Evolutionary conservation across 2,797 vertebrate species (phyloP).

Genomic region (Muscicapa comitata): DNA sequence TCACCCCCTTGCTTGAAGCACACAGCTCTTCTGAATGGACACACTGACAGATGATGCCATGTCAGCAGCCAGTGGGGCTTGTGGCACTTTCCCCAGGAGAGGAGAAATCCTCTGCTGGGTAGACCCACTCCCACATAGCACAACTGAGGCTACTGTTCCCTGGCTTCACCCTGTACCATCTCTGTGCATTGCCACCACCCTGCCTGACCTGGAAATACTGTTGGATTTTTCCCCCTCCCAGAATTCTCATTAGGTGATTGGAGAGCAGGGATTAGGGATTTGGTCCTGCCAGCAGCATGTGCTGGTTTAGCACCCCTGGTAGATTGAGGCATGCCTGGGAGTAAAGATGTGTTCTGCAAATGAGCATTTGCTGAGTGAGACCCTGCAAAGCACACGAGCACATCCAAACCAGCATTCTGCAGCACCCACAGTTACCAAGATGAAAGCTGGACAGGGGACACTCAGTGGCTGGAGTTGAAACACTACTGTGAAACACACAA

Average conservation of each 20-base stretch:
- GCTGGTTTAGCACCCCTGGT: fast-evolving
- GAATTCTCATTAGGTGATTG: not conserved
- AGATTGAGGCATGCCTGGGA: not conserved
- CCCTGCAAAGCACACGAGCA: fast-evolving
- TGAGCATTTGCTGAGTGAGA: not conserved
- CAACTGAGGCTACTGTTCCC: not conserved
- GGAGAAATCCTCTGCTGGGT: conserved; percentile 8
- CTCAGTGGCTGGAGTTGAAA: not conserved
- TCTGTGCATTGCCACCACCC: not conserved
- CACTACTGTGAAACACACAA: not conserved
- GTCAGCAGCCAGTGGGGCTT: not conserved
- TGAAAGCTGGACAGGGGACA: not conserved
- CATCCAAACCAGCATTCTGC: not conserved
- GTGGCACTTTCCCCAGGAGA: not conserved
- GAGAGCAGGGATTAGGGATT: not conserved
- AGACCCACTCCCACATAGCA: not conserved
- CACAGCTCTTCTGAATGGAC: not conserved
- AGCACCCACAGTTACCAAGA: not conserved
- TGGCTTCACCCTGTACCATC: not conserved
- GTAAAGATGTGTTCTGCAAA: not conserved
- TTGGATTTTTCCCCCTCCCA: not conserved
- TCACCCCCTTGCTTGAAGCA: not conserved
- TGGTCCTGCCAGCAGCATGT: not conserved
- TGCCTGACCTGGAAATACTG: not conserved
- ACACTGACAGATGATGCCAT: not conserved